A percentile compares a stretch with the other conserved stretches of the same genome.
These are phyloP conservation scores for Protodeltote pygarga DNA, from an alignment of 2,888 invertebrate species.

Conservation along the genomic window DNA sequence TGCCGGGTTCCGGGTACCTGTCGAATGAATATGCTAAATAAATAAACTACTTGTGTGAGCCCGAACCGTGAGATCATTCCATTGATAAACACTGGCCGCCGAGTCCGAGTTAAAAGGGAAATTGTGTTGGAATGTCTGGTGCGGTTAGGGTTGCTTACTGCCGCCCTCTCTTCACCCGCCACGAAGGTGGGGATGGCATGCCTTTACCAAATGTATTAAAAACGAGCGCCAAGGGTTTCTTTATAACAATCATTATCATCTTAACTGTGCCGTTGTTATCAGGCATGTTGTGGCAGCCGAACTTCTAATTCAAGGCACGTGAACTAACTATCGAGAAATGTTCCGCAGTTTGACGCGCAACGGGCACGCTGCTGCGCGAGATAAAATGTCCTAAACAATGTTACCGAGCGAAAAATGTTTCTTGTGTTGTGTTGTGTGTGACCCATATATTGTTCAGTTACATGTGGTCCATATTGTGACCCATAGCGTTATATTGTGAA, in stretches of 20 bases:
- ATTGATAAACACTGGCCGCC: slow-evolving; percentile 70
- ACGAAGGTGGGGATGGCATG: slow-evolving; percentile 21
- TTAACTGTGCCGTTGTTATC: slow-evolving; percentile 30
- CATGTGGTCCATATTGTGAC: no score
- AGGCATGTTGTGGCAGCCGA: slow-evolving; percentile 26
- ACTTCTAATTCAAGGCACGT: slow-evolving; percentile 57
- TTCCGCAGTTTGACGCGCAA: slow-evolving; percentile 55
- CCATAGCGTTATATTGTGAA: slow-evolving; percentile 26
- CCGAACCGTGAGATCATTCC: slow-evolving; percentile 71
- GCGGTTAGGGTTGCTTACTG: slow-evolving; percentile 60
- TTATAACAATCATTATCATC: slow-evolving; percentile 38
- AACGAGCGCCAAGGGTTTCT: slow-evolving; percentile 26
- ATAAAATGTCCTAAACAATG: slow-evolving; percentile 50
- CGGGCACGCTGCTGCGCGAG: slow-evolving; percentile 45
- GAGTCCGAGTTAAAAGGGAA: slow-evolving; percentile 80
- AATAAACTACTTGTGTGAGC: slow-evolving; percentile 65
- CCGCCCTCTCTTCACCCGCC: slow-evolving; percentile 32
- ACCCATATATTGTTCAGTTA: slow-evolving; percentile 41
- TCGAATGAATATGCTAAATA: slow-evolving; percentile 58
- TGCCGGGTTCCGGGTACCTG: slow-evolving; percentile 44
- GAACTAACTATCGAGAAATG: slow-evolving; percentile 52
- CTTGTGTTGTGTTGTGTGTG: no score
- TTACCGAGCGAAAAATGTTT: slow-evolving; percentile 46
- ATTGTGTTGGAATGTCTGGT: slow-evolving; percentile 76
- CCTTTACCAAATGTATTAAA: slow-evolving; percentile 38